phyloP scores from a whole-genome alignment of 37 sponge, comb jelly and placozoan genomes.

The Amphimedon queenslandica region DNA sequence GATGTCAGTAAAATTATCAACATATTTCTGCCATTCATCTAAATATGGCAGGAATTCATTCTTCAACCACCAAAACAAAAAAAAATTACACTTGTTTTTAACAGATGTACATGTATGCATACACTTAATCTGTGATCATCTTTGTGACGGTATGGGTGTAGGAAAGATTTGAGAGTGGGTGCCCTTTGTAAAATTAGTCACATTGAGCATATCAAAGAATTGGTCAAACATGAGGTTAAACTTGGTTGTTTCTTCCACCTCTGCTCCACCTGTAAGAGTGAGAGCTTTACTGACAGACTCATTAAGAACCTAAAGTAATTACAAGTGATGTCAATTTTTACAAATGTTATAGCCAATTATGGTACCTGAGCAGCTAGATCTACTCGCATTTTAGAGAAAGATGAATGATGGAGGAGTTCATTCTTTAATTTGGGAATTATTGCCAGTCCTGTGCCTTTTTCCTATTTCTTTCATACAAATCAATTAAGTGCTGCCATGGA shows the following conservation, averaged over 20 bases:
- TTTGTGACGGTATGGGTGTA: background rate
- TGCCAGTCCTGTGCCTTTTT: background rate
- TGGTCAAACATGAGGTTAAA: slow-evolving; percentile 12
- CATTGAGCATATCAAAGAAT: slow-evolving; percentile 5
- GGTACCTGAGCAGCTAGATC: slow-evolving; percentile 12
- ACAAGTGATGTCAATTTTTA: too few species aligned
- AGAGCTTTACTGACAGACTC: background rate
- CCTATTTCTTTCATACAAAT: background rate
- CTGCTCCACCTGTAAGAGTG: too few species aligned
- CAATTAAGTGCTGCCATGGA: background rate
- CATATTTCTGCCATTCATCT: slow-evolving; percentile 11
- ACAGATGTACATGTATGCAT: background rate
- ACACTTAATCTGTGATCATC: background rate
- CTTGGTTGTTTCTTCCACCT: background rate
- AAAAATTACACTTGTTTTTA: background rate
- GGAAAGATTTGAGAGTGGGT: background rate
- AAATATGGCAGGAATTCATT: slow-evolving; percentile 4
- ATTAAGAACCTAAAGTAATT: background rate
- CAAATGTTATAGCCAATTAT: background rate
- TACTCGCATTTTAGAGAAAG: too few species aligned
- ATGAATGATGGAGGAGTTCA: background rate
- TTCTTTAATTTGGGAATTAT: slow-evolving; percentile 7
- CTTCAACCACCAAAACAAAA: too few species aligned
- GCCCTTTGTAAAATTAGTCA: background rate
- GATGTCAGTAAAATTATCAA: background rate